Evolutionary conservation across 2,888 invertebrate species (phyloP), one percentile per base, ranked within the genome.

Genomic region (Nymphalis c-album): DNA sequence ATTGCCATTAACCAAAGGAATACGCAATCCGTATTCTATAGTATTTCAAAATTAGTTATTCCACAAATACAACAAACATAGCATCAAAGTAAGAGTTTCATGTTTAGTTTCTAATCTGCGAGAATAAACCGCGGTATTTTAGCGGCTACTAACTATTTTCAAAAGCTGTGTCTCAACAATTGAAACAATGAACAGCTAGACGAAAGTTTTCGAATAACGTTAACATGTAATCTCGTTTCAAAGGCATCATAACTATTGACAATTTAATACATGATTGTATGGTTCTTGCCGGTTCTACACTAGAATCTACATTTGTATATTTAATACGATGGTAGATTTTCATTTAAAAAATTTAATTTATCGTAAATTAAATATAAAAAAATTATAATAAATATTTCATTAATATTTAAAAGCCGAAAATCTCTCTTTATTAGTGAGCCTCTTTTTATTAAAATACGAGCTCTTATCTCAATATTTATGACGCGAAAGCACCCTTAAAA

Each of bases 71-170:
- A 50, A 18, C 18, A 50, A 31, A 55, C 10, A 18, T 6, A 7
- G 18, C 8, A 57, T 60, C 67, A 63, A 63, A 67, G 65, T 61
- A 51, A 31, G 53, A 68, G 61, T 65, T 63, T 55, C 60, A 22
- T 51, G 31, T 40, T 69, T 67, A 63, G 71, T 70, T 70, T 71
- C 68, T 63, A 67, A 72, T 69, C 71, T 70, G 53, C 53, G 48
- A 70, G 67, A 70, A 68, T 51, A 68, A 69, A 67, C 67, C 61
- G 59, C 62, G 61, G 58, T 48, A 64, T 67, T 65, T 60, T 6
- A 57, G 62, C 20, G n/a, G 26, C 45, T 18, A 20, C 51, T 7
- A 53, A 64, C 51, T 64, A 60, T 60, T 60, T 46, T 0, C 51
- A 53, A 60, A 53, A 57, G 18, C 35, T 35, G 18, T 26, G 4